Base-by-base conservation (phyloP, 2,888 invertebrate species). In the Galerucella calmariensis region DNA sequence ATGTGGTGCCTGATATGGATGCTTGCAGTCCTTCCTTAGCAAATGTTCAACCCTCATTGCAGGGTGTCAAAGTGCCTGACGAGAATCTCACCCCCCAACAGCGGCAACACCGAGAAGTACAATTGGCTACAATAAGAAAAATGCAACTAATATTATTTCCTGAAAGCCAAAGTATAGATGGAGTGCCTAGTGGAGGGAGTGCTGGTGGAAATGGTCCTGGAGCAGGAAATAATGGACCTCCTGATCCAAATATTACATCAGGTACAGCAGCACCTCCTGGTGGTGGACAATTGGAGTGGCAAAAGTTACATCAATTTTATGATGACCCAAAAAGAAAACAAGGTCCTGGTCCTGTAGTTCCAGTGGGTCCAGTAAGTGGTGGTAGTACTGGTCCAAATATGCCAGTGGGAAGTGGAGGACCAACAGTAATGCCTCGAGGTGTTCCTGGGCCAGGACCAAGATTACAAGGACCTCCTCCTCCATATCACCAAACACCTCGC, bases 11-110 rank as follows among this genome's bases (percentile, higher is more conserved):
- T 74, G 87, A 87, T 78, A 86, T 87, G 85, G 87, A 86, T 81
- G 83, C 89, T 68, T 89, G 89, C 79, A 90, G 90, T 83, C 91
- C 90, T 75, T 89, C 89, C 75, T 84, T 89, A 75, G 80, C 83
- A 80, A 88, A 87, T 82, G 88, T 90, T 81, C 91, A 91, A 81
- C 91, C 91, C 84, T 92, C 92, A 35, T 85, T 92, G 79, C 92
- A 92, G 87, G 92, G 90, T 79, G 95, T 96, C 65, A 96, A 97
- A 91, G 95, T 97, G 84, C 97, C 97, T 81, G 97, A 97, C 88
- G 98, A 98, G 88, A 97, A 97, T 88, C 89, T 98, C 82, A 98
- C 98, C 70, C 97, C 98, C 51, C 97, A 98, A 86, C 98, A 98
- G 87, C 91, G 97, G 72, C 96, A 97, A 78, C 96, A 97, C 86